phyloP scores from a whole-genome alignment of 2,113 vertebrate genomes.

The Cavia porcellus region DNA sequence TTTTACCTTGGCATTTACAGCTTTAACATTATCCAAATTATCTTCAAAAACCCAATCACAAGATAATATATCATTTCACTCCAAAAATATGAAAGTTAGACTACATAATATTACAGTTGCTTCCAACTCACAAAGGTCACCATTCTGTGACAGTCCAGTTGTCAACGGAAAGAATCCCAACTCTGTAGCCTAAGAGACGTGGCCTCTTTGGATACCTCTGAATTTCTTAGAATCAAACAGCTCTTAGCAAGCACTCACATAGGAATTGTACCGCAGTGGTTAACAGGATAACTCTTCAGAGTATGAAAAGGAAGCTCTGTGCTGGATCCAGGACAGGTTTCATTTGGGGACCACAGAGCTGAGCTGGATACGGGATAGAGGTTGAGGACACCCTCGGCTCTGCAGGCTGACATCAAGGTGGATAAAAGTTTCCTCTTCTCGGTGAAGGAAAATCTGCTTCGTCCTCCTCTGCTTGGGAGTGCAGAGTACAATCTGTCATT shows the following conservation, averaged over 20 bases:
- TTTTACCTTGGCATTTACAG: not conserved
- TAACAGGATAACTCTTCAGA: not conserved
- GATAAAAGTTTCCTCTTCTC: conserved; percentile 17
- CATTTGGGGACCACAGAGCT: not conserved
- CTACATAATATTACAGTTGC: conserved; percentile 36
- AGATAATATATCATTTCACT: not conserved
- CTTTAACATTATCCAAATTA: conserved; percentile 17
- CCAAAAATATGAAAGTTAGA: not conserved
- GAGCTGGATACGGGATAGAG: not conserved
- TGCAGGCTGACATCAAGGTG: not conserved
- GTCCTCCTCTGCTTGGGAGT: not conserved
- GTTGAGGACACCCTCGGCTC: not conserved
- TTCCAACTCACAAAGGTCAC: not conserved
- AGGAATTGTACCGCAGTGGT: not conserved
- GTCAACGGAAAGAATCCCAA: not conserved
- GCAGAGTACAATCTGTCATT: not conserved
- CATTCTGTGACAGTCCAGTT: not conserved
- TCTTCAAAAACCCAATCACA: conserved; percentile 9
- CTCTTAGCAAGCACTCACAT: not conserved
- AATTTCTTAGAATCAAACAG: conserved; percentile 4
- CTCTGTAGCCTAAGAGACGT: not conserved
- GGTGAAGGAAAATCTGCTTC: not conserved
- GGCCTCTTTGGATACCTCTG: not conserved
- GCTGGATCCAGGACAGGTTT: not conserved
- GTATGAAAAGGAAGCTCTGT: not conserved